These are phyloP conservation scores for Netelia virgata DNA, from an alignment of 2,888 invertebrate genomes.

Conservation along the genomic window DNA sequence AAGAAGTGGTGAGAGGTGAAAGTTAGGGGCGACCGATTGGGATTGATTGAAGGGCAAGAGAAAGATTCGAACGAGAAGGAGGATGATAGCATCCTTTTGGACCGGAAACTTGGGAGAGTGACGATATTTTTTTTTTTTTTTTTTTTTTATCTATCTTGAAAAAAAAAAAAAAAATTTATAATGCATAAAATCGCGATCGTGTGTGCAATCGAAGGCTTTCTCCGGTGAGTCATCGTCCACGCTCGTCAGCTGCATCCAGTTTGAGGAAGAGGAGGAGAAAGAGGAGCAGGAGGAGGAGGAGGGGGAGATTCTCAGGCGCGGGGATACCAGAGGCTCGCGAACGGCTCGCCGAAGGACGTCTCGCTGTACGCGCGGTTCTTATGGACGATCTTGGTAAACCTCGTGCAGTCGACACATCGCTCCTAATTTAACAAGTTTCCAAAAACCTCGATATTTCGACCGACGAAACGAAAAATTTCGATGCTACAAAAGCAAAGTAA, in stretches of 20 bases:
- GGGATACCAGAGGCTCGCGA: slow-evolving; percentile 26
- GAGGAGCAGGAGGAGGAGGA: not conserved
- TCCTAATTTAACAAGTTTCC: not conserved
- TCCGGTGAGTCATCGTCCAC: slow-evolving; percentile 49
- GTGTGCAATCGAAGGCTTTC: slow-evolving; percentile 33
- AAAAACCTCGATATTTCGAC: not conserved
- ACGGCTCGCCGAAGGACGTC: slow-evolving; percentile 46
- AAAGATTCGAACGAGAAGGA: not conserved
- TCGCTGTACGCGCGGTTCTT: slow-evolving; percentile 35
- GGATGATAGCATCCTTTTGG: not conserved
- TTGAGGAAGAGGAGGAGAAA: not conserved
- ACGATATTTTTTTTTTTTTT: not conserved
- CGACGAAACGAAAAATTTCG: not conserved
- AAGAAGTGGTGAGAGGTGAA: not conserved
- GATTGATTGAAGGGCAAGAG: not conserved
- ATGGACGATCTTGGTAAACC: slow-evolving; percentile 49
- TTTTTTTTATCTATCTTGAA: too few species aligned
- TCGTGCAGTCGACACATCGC: slow-evolving; percentile 7
- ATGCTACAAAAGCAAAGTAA: not conserved
- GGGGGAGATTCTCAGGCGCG: slow-evolving; percentile 22
- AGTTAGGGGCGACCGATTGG: not conserved
- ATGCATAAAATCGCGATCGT: slow-evolving; percentile 30
- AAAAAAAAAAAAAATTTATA: too few species aligned
- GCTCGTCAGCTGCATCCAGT: slow-evolving; percentile 14
- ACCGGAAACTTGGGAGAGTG: not conserved